A percentile compares a stretch with the other conserved stretches of the same genome.
These are phyloP conservation scores for Oriolus oriolus DNA, from an alignment of 2,113 vertebrate species.

Conservation along the genomic window DNA sequence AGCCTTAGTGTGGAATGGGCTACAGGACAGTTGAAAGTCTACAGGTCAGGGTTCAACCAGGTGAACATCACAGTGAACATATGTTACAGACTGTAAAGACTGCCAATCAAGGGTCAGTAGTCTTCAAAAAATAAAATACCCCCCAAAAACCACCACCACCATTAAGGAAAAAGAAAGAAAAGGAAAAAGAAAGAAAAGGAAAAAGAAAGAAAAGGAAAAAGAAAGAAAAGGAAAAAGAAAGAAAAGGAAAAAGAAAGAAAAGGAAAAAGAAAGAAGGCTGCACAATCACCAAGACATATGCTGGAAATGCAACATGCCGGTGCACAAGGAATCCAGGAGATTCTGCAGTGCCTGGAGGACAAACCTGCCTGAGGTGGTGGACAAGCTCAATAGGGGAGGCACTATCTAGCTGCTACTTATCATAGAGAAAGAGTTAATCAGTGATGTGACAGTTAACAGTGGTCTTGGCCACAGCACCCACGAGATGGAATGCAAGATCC, in stretches of 20 bases:
- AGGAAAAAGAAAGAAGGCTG: background rate
- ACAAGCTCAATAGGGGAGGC: background rate
- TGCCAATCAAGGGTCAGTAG: background rate
- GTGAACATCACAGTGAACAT: background rate
- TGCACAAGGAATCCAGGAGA: background rate
- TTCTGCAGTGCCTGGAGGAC: background rate
- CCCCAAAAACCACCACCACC: background rate
- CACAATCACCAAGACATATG: background rate
- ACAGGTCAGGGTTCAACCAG: background rate
- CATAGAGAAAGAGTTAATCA: background rate
- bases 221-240: background rate
- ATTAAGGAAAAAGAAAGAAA: background rate
- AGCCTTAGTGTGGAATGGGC: background rate
- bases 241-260: accelerated
- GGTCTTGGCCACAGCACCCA: background rate
- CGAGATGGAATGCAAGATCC: background rate
- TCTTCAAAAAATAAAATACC: background rate
- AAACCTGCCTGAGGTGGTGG: background rate
- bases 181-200: no score
- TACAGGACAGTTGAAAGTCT: background rate
- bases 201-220: background rate
- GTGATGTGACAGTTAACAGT: background rate
- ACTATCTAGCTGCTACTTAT: background rate
- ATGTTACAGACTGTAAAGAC: background rate
- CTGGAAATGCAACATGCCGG: background rate